A percentile compares a stretch with the other conserved stretches of the same genome.
Conservation (phyloP, 2,797 vertebrate species). For the Eulemur mongoz region DNA sequence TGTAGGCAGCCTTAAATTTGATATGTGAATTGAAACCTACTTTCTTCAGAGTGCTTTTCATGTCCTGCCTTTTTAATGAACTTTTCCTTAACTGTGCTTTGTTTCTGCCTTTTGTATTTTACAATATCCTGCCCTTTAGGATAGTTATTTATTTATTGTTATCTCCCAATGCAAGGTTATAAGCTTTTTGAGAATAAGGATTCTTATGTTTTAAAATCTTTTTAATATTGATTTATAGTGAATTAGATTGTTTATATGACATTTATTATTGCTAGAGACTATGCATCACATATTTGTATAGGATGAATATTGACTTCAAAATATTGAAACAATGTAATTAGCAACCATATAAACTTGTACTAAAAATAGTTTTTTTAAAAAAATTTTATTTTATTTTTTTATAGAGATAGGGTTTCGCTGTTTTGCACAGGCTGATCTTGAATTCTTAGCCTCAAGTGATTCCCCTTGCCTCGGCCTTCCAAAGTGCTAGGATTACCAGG, state of each 20-base stretch:
- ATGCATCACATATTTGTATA: neutral
- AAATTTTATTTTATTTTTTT: neutral
- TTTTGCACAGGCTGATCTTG: neutral
- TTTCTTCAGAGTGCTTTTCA: neutral
- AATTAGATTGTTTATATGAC: neutral
- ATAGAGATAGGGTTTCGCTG: neutral
- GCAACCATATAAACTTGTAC: neutral
- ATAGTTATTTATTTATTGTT: neutral
- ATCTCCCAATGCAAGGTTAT: neutral
- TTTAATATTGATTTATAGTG: neutral
- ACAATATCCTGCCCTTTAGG: neutral
- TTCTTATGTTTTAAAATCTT: conserved; percentile 17
- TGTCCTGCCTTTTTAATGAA: neutral
- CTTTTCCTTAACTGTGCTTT: neutral
- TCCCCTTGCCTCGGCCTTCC: neutral
- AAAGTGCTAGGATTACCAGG: neutral
- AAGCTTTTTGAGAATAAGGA: conserved; percentile 1
- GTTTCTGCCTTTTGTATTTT: conserved; percentile 11
- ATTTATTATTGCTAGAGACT: conserved; percentile 1
- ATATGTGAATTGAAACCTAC: neutral
- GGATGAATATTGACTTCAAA: neutral
- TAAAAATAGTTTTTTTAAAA: neutral
- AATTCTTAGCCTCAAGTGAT: neutral
- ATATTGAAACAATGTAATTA: conserved; percentile 26
- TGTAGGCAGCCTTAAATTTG: neutral